Evolutionary conservation across 2,888 invertebrate species (phyloP), one percentile per base, ranked within the genome.

Genomic region (Mechanitis messenoides): DNA sequence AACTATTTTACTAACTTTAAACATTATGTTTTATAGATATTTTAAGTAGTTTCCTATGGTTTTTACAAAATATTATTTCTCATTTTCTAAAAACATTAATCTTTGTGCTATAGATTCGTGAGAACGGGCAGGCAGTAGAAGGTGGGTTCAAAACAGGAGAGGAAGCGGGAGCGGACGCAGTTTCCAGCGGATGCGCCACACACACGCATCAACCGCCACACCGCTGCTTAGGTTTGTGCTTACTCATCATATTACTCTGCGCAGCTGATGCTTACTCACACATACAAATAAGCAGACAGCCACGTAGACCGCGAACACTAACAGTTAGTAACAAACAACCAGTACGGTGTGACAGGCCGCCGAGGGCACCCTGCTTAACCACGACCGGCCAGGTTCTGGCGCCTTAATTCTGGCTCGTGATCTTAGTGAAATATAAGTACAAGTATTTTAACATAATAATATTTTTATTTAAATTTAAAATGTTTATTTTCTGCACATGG

Each of bases 201-300:
- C 78, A 72, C 68, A 80, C 84, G 35, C 74, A 87, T n/a, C 76
- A 78, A 46, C 76, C 86, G 11, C 79, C 84, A 3, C 85, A 83
- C 72, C 80, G 76, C 69, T 91, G 90, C 78, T 74, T 91, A 91
- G 91, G 91, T 91, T 91, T 91, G 91, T 91, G 86, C 67, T 77
- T 89, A 68, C 76, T 90, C 73, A 74, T 90, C 75, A 73, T 86
- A 72, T 72, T 87, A 70, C 74, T 86, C 70, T 79, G 79, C 62
- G 73, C 72, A 75, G 80, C 78, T 74, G 79, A 80, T 66, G 76
- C 79, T 74, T 76, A 79, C 55, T 57, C 62, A 55, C 64, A 58
- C n/a, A 60, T 57, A 58, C 53, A 33, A 38, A 58, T 60, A 74
- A 76, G 80, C 79, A 77, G 77, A 78, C 74, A 76, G 75, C 78